These are phyloP conservation scores for Galeopsomyia nigrocyanea DNA, from an alignment of 2,888 invertebrate species.

Conservation along the genomic window DNA sequence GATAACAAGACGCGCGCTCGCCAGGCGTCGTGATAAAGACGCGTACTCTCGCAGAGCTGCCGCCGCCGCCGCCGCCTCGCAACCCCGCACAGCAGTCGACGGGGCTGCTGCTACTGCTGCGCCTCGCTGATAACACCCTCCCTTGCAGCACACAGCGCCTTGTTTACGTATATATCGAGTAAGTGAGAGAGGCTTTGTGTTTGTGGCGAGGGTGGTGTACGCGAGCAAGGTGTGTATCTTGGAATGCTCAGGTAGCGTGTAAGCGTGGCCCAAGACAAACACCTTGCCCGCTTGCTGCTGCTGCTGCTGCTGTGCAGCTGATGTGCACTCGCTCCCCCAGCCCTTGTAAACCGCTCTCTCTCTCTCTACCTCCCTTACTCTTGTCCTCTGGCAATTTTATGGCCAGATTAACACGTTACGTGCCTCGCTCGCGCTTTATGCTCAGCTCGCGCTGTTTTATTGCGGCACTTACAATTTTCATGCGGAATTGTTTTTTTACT, in stretches of 20 bases:
- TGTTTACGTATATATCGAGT: slow-evolving; percentile 43
- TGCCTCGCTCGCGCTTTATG: background rate
- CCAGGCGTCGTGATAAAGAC: slow-evolving; percentile 64
- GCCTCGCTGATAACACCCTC: slow-evolving; percentile 65
- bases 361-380: background rate
- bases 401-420: slow-evolving; percentile 15
- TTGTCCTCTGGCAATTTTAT: slow-evolving; percentile 30
- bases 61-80: slow-evolving; percentile 16
- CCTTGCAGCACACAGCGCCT: slow-evolving; percentile 17
- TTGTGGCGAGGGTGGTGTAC: background rate
- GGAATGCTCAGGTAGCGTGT: slow-evolving; percentile 32
- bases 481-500: background rate
- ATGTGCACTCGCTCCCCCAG: too few relatives aligned
- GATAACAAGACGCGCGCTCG: slow-evolving; percentile 67
- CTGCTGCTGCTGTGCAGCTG: background rate
- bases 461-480: too few relatives aligned
- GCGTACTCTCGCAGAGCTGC: slow-evolving; percentile 53
- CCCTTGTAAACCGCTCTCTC: slow-evolving; percentile 5
- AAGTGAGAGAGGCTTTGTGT: background rate
- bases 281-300: background rate
- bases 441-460: background rate
- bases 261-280: background rate
- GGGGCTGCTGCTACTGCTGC: slow-evolving; percentile 65
- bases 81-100: slow-evolving; percentile 53
- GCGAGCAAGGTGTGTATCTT: slow-evolving; percentile 34